Base-by-base conservation (phyloP, 2,113 vertebrate genomes). In the Panurus biarmicus region DNA sequence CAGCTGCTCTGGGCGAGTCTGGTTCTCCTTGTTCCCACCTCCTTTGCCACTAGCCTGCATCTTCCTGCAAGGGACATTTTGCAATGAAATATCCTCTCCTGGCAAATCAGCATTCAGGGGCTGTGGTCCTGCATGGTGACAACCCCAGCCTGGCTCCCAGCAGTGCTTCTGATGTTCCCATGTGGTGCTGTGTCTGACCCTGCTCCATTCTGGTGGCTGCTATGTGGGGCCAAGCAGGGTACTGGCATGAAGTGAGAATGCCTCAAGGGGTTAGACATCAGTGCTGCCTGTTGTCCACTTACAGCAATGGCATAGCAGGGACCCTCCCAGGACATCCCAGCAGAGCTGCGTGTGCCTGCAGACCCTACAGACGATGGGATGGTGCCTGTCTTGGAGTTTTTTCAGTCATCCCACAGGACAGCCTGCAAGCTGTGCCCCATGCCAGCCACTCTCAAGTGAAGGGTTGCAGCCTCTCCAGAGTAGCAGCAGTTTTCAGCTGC, bases 401-500 rank as follows among this genome's bases (percentile, higher is more conserved):
- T 64, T 61, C n/a, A 6, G 17, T 40, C 42, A 40, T 23, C 51
- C 61, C 53, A 44, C 35, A 24, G 42, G 35, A 71, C 22, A 36
- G 38, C 11, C 15, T 73, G 45, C 1, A 3, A 42, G 71, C 66
- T 56, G 18, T 10, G 13, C 58, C 65, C 2, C 0, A 3, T 26
- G 4, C 35, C 66, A 62, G 19, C n/a, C 6, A 2, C 71, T 81
- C 66, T 45, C 38, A 54, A 74, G 47, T 0, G 1, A 73, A 61
- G 40, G 26, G 12, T 57, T 0, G 0, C 29, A 66, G 45, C 51
- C 35, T 42, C 36, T 6, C 36, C 0, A 0, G 31, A 10, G 20
- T 4, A 12, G 57, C 84, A 74, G 75, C 2, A 2, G 62, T 24
- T 85, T 48, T 28, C 56, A 29, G 16, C 56, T 62, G 78, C 42